These are phyloP conservation scores for Isoperla grammatica DNA, from an alignment of 2,888 invertebrate genomes.

Conservation along the genomic window DNA sequence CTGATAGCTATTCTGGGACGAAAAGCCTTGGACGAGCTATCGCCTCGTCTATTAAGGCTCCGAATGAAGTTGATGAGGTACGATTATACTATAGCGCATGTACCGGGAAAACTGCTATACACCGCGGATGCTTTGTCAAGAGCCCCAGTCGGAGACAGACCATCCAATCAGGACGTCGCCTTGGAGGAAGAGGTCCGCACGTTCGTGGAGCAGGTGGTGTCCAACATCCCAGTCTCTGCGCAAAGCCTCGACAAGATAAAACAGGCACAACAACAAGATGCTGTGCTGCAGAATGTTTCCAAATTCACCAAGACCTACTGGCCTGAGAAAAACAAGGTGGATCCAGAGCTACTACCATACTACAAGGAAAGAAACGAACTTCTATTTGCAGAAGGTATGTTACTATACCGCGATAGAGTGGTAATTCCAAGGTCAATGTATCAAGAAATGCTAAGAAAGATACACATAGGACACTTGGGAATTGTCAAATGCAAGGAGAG, in stretches of 20 bases:
- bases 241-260: background rate
- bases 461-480: conserved; percentile 22
- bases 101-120: conserved; percentile 37
- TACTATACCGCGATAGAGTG: conserved; percentile 4
- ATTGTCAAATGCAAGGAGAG: conserved; percentile 20
- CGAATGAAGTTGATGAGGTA: conserved; percentile 37
- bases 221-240: background rate
- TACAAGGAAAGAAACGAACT: background rate
- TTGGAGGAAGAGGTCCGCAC: background rate
- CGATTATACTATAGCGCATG: conserved; percentile 35
- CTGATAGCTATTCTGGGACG: conserved; percentile 37
- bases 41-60: conserved; percentile 39
- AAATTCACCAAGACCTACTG: background rate
- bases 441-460: conserved; percentile 5
- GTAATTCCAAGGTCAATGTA: background rate
- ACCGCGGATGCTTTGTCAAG: conserved; percentile 37
- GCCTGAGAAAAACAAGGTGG: background rate
- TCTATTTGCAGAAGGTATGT: background rate
- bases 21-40: conserved; percentile 38
- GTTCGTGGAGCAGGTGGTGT: background rate
- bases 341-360: background rate
- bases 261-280: background rate
- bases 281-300: background rate
- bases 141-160: conserved; percentile 18
- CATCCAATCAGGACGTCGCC: background rate